Percentiles rank a stretch among this genome's conserved stretches.
Evolutionary conservation across 1,140 invertebrate species (phyloP).

Genomic region (Colletes gigas): DNA sequence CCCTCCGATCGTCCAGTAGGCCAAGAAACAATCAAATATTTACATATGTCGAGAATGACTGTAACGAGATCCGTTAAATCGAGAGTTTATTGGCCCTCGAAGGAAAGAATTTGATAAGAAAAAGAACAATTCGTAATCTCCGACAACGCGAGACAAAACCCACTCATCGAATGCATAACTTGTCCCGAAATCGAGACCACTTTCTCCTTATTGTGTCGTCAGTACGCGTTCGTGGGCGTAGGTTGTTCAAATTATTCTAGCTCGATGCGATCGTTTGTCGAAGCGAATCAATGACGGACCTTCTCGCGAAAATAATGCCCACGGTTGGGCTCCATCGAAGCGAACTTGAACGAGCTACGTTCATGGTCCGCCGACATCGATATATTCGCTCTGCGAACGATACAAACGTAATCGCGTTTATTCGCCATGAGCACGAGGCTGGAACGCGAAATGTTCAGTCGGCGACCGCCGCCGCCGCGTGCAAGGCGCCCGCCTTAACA

Average conservation of each 20-base stretch:
- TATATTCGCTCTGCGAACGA: background rate
- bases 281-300: background rate
- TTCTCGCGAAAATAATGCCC: conserved; percentile 13
- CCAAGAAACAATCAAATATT: no score
- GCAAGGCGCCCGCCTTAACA: background rate
- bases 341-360: conserved; percentile 23
- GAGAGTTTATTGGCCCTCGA: no score
- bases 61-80: no score
- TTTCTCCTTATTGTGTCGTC: conserved; percentile 15
- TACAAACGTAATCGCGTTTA: conserved; percentile 28
- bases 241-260: conserved; percentile 29
- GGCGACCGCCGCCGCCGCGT: background rate
- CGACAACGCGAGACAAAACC: no score
- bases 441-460: conserved; percentile 24
- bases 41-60: no score
- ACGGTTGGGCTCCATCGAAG: conserved; percentile 5
- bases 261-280: conserved; percentile 7
- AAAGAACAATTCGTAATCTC: no score
- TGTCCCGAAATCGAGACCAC: background rate
- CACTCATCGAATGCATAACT: no score
- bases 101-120: no score
- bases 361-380: conserved; percentile 39
- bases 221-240: background rate
- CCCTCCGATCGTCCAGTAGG: no score
- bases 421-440: background rate